phyloP scores from a whole-genome alignment of 2,797 vertebrate genomes.

The Echiichthys vipera region DNA sequence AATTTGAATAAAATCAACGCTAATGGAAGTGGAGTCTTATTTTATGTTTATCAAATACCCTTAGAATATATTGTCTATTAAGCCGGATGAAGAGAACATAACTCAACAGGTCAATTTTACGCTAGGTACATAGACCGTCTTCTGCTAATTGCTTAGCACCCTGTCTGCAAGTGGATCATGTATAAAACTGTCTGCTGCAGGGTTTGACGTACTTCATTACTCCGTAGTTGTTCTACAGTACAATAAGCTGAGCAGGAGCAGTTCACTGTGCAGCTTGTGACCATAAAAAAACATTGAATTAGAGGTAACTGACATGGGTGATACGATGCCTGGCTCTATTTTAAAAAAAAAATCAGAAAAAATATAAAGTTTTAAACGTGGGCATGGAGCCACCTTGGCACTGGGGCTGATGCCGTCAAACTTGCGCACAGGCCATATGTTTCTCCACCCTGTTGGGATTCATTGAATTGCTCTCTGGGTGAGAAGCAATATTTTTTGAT shows the following conservation, averaged over 20 bases:
- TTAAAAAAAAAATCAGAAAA: neutral
- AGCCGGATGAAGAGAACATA: slow-evolving; percentile 28
- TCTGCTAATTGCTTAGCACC: slow-evolving; percentile 43
- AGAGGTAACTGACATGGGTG: neutral
- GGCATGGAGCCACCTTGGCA: no score
- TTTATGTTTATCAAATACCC: slow-evolving; percentile 22
- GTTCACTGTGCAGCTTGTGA: neutral
- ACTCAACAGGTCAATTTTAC: slow-evolving; percentile 38
- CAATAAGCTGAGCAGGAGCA: slow-evolving; percentile 11
- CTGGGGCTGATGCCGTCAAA: neutral
- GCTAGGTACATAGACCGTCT: neutral
- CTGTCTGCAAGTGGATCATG: slow-evolving; percentile 23
- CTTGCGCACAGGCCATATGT: slow-evolving; percentile 4
- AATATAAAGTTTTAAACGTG: no score
- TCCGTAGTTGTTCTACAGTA: slow-evolving; percentile 2
- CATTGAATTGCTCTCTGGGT: neutral
- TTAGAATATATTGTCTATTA: slow-evolving; percentile 29
- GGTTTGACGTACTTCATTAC: slow-evolving; percentile 32
- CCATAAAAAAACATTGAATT: neutral
- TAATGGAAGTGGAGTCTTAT: slow-evolving; percentile 29
- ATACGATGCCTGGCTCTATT: neutral
- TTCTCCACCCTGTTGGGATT: slow-evolving; percentile 10
- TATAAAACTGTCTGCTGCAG: slow-evolving; percentile 23
- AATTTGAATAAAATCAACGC: slow-evolving; percentile 7
- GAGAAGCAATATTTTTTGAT: slow-evolving; percentile 9